These are phyloP conservation scores for Chloroceryle aenea DNA, from an alignment of 2,113 vertebrate species.

Conservation along the genomic window DNA sequence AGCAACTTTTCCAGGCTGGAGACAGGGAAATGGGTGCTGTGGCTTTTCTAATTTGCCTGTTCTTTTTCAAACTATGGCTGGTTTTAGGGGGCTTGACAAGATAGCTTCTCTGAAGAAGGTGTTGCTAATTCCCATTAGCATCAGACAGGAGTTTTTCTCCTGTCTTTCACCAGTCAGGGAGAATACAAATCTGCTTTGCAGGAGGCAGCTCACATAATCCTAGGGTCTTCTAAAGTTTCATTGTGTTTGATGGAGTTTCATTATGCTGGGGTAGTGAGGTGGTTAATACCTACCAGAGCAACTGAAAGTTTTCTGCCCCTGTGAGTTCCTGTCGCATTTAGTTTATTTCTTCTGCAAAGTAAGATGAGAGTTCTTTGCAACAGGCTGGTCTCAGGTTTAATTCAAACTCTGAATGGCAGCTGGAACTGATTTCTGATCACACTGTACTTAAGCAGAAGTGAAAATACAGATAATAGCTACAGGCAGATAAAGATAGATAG, in stretches of 20 bases:
- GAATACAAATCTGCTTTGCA: slow-evolving; percentile 20
- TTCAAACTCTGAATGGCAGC: neutral
- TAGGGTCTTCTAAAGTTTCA: slow-evolving; percentile 34
- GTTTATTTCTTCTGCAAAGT: slow-evolving; percentile 19
- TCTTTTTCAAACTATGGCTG: neutral
- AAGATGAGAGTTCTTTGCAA: neutral
- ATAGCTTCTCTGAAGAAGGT: neutral
- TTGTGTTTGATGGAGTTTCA: slow-evolving; percentile 1
- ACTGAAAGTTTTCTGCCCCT: slow-evolving; percentile 1
- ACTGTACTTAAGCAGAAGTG: neutral
- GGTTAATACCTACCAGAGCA: slow-evolving; percentile 36
- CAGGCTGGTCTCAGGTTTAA: neutral
- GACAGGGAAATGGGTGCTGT: neutral
- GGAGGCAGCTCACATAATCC: slow-evolving; percentile 5
- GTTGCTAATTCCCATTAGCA: slow-evolving; percentile 49
- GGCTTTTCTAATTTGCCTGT: neutral
- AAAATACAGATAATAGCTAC: neutral
- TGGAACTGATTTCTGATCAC: neutral
- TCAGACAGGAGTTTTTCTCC: neutral
- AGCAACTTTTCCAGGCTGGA: neutral
- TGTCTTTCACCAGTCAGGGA: neutral
- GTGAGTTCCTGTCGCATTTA: neutral
- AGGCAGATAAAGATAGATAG: neutral
- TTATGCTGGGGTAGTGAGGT: slow-evolving; percentile 25
- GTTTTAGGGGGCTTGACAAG: neutral